Percentiles rank a stretch among this genome's conserved stretches.
phyloP scores from a whole-genome alignment of 2,113 vertebrate genomes.

The Pelusios castaneus region DNA sequence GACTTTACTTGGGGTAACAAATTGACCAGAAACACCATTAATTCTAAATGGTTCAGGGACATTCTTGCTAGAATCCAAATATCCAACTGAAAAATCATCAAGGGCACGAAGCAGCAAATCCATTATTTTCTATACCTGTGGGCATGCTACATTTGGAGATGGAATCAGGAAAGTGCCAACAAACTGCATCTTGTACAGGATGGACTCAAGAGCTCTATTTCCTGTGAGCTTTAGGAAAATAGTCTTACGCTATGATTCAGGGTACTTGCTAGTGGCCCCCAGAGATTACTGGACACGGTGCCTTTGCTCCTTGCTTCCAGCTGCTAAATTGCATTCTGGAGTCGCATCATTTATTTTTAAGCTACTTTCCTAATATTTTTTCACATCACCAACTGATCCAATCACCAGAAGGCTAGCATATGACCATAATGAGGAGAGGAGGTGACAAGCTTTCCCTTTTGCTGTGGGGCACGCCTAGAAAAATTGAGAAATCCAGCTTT shows the following conservation, averaged over 20 bases:
- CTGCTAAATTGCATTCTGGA: neutral
- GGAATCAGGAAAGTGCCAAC: neutral
- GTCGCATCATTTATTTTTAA: neutral
- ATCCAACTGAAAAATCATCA: neutral
- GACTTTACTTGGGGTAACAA: neutral
- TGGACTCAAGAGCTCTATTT: neutral
- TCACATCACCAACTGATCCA: neutral
- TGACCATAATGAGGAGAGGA: neutral
- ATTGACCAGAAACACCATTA: neutral
- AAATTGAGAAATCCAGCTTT: neutral
- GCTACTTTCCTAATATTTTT: neutral
- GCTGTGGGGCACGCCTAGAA: fast-evolving
- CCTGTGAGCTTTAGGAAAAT: neutral
- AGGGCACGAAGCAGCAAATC: neutral
- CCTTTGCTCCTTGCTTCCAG: neutral
- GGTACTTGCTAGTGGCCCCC: neutral
- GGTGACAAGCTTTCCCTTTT: neutral
- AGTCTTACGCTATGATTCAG: neutral
- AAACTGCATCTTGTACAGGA: neutral
- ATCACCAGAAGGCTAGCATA: neutral
- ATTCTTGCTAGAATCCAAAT: neutral
- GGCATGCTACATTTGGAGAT: neutral
- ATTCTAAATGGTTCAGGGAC: neutral
- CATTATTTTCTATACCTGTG: neutral
- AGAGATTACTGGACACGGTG: neutral